Conservation (phyloP, 2,797 vertebrate genomes). For the Pangasius sanitwongsei region DNA sequence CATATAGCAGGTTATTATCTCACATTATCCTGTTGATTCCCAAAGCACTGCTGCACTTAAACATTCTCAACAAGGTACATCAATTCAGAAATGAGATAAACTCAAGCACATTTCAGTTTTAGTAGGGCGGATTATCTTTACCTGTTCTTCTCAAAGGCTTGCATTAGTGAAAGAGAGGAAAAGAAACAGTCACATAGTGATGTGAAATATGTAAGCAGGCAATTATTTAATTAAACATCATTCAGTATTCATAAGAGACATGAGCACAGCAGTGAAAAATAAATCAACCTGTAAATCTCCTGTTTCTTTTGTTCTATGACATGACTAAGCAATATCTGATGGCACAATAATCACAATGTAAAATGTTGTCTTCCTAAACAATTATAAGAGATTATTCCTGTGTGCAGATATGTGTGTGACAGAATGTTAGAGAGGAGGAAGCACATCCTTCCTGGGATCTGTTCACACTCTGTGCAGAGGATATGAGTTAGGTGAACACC, state of each 20-base stretch:
- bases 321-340: neutral
- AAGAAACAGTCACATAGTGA: slow-evolving; percentile 22
- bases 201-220: neutral
- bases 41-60: neutral
- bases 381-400: neutral
- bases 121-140: slow-evolving; percentile 55
- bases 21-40: slow-evolving; percentile 27
- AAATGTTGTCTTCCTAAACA: neutral
- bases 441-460: slow-evolving; percentile 60
- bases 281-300: neutral
- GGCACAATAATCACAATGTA: neutral
- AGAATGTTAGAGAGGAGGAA: slow-evolving; percentile 38
- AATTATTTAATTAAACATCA: neutral
- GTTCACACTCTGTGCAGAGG: slow-evolving; percentile 53
- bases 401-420: neutral
- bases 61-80: neutral
- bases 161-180: slow-evolving; percentile 58
- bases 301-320: neutral
- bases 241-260: neutral
- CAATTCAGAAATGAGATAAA: neutral
- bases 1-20: slow-evolving; percentile 50
- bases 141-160: slow-evolving; percentile 68
- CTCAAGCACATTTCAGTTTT: neutral
- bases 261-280: neutral
- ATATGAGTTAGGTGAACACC: slow-evolving; percentile 39